These are phyloP conservation scores for Choristoneura fumiferana DNA, from an alignment of 1,140 invertebrate species.

Conservation along the genomic window DNA sequence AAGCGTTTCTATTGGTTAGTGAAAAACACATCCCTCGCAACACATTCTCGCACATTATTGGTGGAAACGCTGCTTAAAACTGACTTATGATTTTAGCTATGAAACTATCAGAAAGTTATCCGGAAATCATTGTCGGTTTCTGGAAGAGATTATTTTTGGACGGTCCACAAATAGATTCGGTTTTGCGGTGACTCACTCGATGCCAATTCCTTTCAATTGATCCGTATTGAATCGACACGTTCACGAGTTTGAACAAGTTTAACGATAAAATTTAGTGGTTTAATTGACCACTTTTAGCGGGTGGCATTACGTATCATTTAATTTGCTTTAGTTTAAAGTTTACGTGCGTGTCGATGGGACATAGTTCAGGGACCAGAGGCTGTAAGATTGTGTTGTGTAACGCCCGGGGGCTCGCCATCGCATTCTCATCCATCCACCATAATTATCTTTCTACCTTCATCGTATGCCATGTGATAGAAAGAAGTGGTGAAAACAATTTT, in stretches of 20 bases:
- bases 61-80: too few relatives aligned
- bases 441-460: too few relatives aligned
- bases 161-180: conserved; percentile 3
- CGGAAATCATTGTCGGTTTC: conserved; percentile 2
- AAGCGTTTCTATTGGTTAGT: too few relatives aligned
- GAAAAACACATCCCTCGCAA: too few relatives aligned
- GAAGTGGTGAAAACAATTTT: too few relatives aligned
- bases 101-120: neutral
- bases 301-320: conserved; percentile 25
- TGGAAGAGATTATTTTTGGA: conserved; percentile 8
- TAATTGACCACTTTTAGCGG: conserved; percentile 32
- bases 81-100: too few relatives aligned
- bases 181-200: conserved; percentile 9
- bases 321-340: conserved; percentile 25
- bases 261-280: conserved; percentile 37
- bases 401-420: too few relatives aligned
- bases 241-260: conserved; percentile 17
- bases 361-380: too few relatives aligned
- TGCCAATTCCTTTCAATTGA: conserved; percentile 32
- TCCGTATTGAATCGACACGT: conserved; percentile 35
- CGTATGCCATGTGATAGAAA: too few relatives aligned
- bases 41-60: too few relatives aligned
- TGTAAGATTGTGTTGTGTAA: too few relatives aligned
- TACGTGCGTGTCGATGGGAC: neutral
- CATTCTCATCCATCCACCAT: too few relatives aligned